Evolutionary conservation across 2,113 vertebrate species (phyloP).

Genomic region (Myrmecophaga tridactyla): DNA sequence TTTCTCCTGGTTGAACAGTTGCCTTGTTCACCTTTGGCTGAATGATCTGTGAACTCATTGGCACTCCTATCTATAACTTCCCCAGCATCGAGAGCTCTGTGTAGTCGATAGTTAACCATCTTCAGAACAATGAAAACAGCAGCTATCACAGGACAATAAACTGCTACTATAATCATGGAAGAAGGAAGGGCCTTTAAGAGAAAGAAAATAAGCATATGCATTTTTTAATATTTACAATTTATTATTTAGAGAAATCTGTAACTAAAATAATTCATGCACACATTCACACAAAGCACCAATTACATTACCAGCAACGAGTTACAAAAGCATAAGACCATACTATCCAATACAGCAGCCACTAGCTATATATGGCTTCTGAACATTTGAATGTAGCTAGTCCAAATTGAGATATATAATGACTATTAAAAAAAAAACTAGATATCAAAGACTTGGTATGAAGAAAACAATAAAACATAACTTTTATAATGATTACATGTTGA

Average conservation of each 20-base stretch:
- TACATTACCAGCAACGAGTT: neutral
- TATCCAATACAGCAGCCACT: neutral
- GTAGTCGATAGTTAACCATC: conserved; percentile 96
- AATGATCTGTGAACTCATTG: conserved; percentile 86
- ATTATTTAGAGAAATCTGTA: conserved; percentile 29
- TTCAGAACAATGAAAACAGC: conserved; percentile 96
- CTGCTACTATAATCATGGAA: conserved; percentile 97
- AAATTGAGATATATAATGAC: neutral
- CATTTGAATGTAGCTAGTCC: neutral
- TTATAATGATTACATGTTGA: neutral
- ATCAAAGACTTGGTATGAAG: neutral
- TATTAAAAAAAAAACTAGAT: neutral
- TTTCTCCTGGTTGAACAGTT: conserved; percentile 88
- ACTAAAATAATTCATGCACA: conserved; percentile 9
- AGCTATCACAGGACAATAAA: conserved; percentile 97
- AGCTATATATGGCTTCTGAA: neutral
- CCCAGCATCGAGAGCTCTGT: conserved; percentile 96
- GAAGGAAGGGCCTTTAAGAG: conserved; percentile 93
- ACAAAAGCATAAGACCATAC: neutral
- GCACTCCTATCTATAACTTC: conserved; percentile 94
- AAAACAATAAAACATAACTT: neutral
- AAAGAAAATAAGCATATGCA: conserved; percentile 53
- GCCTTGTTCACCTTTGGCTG: conserved; percentile 87
- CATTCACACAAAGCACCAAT: neutral
- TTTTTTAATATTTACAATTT: conserved; percentile 35